phyloP scores from a whole-genome alignment of 2,797 vertebrate genomes.

The Vireo griseus region DNA sequence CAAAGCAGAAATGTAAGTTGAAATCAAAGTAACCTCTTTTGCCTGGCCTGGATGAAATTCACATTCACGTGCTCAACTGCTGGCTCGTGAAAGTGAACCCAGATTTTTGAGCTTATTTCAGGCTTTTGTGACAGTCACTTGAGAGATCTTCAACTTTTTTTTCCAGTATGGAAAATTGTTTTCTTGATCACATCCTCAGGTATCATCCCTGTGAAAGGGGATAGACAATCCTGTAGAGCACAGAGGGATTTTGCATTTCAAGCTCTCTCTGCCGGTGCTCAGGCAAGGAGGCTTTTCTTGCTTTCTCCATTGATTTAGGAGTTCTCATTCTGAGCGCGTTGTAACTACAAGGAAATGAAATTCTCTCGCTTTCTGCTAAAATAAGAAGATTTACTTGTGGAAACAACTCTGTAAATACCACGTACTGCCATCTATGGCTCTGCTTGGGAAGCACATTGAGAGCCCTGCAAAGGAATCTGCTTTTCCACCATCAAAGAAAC shows the following conservation, averaged over 20 bases:
- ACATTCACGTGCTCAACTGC: accelerated
- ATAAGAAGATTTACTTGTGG: slow-evolving; percentile 25
- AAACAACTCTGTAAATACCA: slow-evolving; percentile 44
- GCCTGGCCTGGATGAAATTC: background rate
- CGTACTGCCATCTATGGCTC: slow-evolving; percentile 60
- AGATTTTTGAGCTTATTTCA: background rate
- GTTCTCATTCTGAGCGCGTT: background rate
- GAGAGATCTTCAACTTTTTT: background rate
- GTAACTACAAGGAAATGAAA: slow-evolving; percentile 19
- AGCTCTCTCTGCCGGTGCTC: background rate
- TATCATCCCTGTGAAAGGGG: background rate
- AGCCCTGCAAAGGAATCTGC: background rate
- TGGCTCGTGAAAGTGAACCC: background rate
- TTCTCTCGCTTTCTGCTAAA: slow-evolving; percentile 16
- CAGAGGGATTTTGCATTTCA: slow-evolving; percentile 10
- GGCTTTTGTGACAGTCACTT: background rate
- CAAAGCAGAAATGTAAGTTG: background rate
- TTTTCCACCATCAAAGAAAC: background rate
- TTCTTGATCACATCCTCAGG: background rate
- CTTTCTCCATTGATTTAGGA: slow-evolving; percentile 16
- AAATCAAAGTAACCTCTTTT: background rate
- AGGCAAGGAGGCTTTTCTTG: background rate
- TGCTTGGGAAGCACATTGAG: background rate
- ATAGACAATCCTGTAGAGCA: background rate
- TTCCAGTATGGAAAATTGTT: background rate